Conservation (phyloP, 2,888 invertebrate genomes). For the Cyaniris semiargus region DNA sequence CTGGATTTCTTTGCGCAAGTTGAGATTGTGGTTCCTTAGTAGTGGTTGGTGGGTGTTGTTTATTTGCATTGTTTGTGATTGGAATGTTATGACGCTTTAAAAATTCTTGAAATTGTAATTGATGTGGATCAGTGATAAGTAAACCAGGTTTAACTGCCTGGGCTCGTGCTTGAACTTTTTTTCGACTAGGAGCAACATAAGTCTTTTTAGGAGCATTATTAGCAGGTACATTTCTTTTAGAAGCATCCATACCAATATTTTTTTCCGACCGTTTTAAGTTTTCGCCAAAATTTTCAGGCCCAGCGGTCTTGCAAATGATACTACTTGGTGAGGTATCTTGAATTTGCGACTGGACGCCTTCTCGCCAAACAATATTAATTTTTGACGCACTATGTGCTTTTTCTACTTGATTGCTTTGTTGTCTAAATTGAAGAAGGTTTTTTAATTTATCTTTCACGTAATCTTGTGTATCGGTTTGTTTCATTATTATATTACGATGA, state of each 20-base stretch:
- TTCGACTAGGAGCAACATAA: slow-evolving; percentile 36
- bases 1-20: neutral
- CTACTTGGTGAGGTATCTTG: neutral
- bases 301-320: neutral
- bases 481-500: neutral
- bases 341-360: neutral
- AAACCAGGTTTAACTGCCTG: slow-evolving; percentile 37
- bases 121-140: slow-evolving; percentile 37
- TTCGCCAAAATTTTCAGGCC: slow-evolving; percentile 11
- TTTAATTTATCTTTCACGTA: slow-evolving; percentile 57
- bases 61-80: neutral
- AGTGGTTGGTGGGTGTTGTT: neutral
- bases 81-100: slow-evolving; percentile 15
- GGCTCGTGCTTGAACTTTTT: slow-evolving; percentile 36
- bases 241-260: neutral
- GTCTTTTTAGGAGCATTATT: neutral
- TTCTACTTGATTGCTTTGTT: slow-evolving; percentile 46
- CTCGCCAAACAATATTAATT: neutral
- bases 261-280: neutral
- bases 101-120: slow-evolving; percentile 46
- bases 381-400: neutral
- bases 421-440: slow-evolving; percentile 59
- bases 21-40: neutral
- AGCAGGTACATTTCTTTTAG: neutral
- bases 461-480: slow-evolving; percentile 38